These are phyloP conservation scores for Helicoverpa armigera DNA, from an alignment of 1,140 invertebrate genomes.

Conservation along the genomic window DNA sequence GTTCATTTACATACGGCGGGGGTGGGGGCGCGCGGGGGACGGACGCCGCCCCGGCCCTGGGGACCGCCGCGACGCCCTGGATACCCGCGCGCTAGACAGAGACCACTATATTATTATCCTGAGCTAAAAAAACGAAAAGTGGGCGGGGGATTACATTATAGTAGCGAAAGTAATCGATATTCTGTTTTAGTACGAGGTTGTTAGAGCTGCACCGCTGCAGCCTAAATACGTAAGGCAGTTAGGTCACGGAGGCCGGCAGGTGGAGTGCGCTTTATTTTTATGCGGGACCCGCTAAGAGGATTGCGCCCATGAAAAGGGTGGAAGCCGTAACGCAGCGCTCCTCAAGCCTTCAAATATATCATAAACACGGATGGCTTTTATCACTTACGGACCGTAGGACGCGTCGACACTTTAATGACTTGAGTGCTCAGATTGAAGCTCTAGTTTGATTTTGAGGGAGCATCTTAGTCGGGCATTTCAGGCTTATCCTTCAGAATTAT, in stretches of 20 bases:
- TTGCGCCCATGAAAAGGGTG: constrained; percentile 49
- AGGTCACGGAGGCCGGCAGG: constrained; percentile 64
- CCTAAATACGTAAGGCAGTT: constrained; percentile 76
- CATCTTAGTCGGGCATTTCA: background rate
- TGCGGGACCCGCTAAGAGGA: constrained; percentile 55
- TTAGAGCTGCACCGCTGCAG: constrained; percentile 83
- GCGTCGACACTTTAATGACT: constrained; percentile 63
- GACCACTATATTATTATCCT: constrained; percentile 86
- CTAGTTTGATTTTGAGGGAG: constrained; percentile 24
- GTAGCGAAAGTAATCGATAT: constrained; percentile 89
- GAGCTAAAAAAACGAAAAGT: constrained; percentile 87
- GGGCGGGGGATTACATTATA: constrained; percentile 87
- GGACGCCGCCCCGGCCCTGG: constrained; percentile 64
- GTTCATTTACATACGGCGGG: constrained; percentile 85
- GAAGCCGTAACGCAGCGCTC: constrained; percentile 33
- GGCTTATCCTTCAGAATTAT: constrained; percentile 16
- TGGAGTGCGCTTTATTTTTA: constrained; percentile 58
- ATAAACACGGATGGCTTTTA: constrained; percentile 57
- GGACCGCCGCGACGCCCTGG: constrained; percentile 62
- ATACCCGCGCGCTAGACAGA: constrained; percentile 73
- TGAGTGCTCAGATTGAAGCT: constrained; percentile 40
- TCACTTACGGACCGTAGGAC: constrained; percentile 47
- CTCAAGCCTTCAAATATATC: constrained; percentile 50
- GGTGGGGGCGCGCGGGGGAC: constrained; percentile 75
- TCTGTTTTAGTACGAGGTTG: constrained; percentile 84